phyloP scores from a whole-genome alignment of 2,113 vertebrate species.

The Fulica atra region DNA sequence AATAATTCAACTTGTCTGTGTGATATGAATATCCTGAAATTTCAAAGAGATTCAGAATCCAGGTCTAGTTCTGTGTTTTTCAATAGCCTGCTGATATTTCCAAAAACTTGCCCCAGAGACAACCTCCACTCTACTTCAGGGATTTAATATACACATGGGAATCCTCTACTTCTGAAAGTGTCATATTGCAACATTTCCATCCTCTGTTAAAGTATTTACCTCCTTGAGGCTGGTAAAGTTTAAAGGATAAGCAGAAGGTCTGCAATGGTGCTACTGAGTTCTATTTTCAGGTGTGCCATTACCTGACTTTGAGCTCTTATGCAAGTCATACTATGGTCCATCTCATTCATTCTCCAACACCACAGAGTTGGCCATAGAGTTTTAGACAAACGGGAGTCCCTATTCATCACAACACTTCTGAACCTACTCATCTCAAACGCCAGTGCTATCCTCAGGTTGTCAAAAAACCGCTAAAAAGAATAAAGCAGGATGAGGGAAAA shows the following conservation, averaged over 20 bases:
- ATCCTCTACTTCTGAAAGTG: not conserved
- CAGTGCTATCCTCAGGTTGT: not conserved
- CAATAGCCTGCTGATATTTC: not conserved
- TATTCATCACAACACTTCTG: not conserved
- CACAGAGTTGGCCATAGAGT: not conserved
- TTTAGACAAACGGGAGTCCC: not conserved
- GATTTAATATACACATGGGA: not conserved
- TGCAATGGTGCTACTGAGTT: not conserved
- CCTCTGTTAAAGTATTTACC: not conserved
- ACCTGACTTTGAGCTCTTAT: not conserved
- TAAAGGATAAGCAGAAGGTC: not conserved
- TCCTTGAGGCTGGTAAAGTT: not conserved
- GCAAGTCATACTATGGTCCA: not conserved
- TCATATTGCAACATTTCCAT: not conserved
- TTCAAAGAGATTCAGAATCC: not conserved
- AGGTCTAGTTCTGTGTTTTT: not conserved
- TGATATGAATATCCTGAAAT: not conserved
- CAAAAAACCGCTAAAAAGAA: not conserved
- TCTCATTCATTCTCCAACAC: not conserved
- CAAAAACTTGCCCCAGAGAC: not conserved
- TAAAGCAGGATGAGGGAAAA: not conserved
- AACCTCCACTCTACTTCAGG: not conserved
- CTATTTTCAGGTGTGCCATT: not conserved
- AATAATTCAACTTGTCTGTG: not conserved
- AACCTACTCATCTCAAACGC: not conserved